phyloP scores from a whole-genome alignment of 2,113 vertebrate species.

The Phylloscopus trochiloides region DNA sequence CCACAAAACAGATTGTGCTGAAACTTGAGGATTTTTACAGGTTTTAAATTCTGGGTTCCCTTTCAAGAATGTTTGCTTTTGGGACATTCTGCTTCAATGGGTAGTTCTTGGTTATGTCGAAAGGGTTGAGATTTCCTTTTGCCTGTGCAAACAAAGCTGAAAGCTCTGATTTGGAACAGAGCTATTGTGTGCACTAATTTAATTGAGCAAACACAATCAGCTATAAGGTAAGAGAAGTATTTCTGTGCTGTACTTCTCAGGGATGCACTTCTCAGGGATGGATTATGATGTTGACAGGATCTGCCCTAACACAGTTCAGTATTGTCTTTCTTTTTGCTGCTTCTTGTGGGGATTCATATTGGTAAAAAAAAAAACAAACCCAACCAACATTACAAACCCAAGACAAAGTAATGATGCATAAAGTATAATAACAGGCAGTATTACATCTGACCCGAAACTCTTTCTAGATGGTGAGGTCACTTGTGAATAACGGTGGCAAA shows the following conservation, averaged over 20 bases:
- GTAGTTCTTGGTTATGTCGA: background rate
- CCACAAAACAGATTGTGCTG: background rate
- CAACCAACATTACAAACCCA: background rate
- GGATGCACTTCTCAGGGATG: background rate
- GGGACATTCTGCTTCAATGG: background rate
- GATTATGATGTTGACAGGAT: background rate
- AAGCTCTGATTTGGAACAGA: slow-evolving; percentile 20
- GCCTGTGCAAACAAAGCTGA: slow-evolving; percentile 6
- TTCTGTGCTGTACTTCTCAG: background rate
- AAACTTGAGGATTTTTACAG: background rate
- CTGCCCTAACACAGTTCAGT: background rate
- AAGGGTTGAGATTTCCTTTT: slow-evolving; percentile 11
- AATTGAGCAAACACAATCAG: slow-evolving; percentile 16
- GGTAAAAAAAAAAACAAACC: background rate
- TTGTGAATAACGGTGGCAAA: background rate
- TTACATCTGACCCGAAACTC: background rate
- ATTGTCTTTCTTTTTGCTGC: background rate
- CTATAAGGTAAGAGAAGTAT: slow-evolving; percentile 13
- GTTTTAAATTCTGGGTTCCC: background rate
- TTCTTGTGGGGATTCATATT: background rate
- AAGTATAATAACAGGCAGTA: background rate
- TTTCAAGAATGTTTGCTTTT: background rate
- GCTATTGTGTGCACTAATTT: background rate
- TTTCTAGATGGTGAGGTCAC: background rate
- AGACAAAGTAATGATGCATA: background rate